A percentile compares a stretch with the other conserved stretches of the same genome.
Conservation (phyloP, 2,888 invertebrate genomes). For the Lithosia quadra region DNA sequence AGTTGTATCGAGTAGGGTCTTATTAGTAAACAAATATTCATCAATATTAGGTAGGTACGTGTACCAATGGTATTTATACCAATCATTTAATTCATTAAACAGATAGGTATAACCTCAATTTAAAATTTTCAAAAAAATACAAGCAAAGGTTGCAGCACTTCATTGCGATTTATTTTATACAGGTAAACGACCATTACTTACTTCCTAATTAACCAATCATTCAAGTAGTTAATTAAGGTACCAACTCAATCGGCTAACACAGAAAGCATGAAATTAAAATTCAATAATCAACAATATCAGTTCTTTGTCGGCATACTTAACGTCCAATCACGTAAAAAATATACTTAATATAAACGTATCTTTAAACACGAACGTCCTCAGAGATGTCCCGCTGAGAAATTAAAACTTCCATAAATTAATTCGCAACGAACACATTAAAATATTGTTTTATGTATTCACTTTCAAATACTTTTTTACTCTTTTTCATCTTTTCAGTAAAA, state of each 20-base stretch:
- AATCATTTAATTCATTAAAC: not conserved
- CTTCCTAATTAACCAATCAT: slow-evolving; percentile 16
- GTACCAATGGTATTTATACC: not conserved
- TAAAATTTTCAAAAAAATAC: too few relatives aligned
- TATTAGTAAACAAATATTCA: too few relatives aligned
- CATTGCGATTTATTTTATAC: slow-evolving; percentile 15
- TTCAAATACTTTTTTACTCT: not conserved
- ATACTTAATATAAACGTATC: slow-evolving; percentile 42
- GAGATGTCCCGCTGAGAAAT: slow-evolving; percentile 56
- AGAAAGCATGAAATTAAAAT: slow-evolving; percentile 36
- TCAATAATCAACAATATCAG: slow-evolving; percentile 29
- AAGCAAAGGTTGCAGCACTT: not conserved
- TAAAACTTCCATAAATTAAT: slow-evolving; percentile 54
- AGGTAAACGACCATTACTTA: slow-evolving; percentile 7
- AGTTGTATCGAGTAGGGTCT: too few relatives aligned
- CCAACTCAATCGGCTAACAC: slow-evolving; percentile 24
- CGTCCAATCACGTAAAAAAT: slow-evolving; percentile 50
- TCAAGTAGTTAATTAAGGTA: slow-evolving; percentile 32
- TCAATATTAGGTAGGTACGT: too few relatives aligned
- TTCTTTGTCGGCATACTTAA: slow-evolving; percentile 41
- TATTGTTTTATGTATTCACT: not conserved
- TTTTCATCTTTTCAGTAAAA: not conserved
- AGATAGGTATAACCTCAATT: too few relatives aligned
- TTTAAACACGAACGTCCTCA: slow-evolving; percentile 41
- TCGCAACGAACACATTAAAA: slow-evolving; percentile 32